These are phyloP conservation scores for Cygnus atratus DNA, from an alignment of 2,113 vertebrate genomes.

Conservation along the genomic window DNA sequence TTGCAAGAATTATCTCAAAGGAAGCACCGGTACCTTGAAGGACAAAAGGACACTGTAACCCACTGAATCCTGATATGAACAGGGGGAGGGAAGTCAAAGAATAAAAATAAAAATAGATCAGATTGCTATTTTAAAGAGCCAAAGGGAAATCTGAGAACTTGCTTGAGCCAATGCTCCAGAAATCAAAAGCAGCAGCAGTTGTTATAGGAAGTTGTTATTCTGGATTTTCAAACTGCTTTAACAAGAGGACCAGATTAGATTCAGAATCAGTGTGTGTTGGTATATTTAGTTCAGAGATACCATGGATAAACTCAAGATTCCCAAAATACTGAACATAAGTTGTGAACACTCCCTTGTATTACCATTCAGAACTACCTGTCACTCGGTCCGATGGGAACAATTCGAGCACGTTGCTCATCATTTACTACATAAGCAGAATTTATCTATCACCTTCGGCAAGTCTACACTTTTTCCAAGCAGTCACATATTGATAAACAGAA, in stretches of 20 bases:
- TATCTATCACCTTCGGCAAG: background rate
- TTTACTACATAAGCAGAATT: background rate
- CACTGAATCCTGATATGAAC: background rate
- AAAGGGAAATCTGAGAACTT: background rate
- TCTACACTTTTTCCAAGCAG: background rate
- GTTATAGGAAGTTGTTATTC: background rate
- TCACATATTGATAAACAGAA: background rate
- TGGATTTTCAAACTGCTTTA: background rate
- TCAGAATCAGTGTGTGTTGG: background rate
- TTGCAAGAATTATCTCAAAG: slow-evolving; percentile 1
- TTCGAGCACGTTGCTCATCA: background rate
- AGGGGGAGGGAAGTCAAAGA: background rate
- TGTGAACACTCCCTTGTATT: background rate
- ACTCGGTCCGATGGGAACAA: background rate
- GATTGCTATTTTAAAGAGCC: background rate
- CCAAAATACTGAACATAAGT: background rate
- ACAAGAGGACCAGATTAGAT: background rate
- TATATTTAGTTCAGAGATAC: background rate
- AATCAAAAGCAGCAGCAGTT: slow-evolving; percentile 14
- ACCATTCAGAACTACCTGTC: background rate
- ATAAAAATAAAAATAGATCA: background rate
- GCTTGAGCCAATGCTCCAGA: background rate
- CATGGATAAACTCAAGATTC: background rate
- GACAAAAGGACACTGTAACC: background rate
- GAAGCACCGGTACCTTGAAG: background rate